phyloP scores from a whole-genome alignment of 2,113 vertebrate genomes.

The Micronycteris hirsuta region DNA sequence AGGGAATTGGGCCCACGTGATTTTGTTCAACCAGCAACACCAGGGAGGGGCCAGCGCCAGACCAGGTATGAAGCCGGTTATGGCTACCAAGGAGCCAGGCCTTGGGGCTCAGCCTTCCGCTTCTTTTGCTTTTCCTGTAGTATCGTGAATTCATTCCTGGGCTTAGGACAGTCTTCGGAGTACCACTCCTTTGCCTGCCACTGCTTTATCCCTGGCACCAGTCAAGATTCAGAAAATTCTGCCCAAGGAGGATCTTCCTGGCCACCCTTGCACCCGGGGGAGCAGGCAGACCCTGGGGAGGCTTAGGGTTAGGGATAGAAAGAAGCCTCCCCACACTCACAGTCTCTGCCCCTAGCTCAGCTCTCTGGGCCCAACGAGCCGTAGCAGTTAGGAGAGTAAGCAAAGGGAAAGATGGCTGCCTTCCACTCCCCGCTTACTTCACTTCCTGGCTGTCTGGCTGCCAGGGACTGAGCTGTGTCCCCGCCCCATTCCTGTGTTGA shows the following conservation, averaged over 20 bases:
- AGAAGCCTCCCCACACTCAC: neutral
- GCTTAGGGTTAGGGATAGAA: no score
- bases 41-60: no score
- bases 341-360: neutral
- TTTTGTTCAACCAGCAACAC: neutral
- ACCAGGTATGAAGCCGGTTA: neutral
- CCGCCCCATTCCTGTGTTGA: neutral
- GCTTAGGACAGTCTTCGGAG: neutral
- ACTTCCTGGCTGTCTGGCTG: neutral
- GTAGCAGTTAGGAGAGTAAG: neutral
- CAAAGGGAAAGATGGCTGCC: neutral
- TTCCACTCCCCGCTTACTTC: neutral
- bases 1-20: neutral
- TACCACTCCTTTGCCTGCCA: neutral
- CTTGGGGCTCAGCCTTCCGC: neutral
- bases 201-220: neutral
- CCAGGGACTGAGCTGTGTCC: neutral
- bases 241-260: neutral
- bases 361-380: neutral
- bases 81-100: neutral
- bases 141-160: neutral
- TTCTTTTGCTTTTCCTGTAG: neutral
- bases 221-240: neutral
- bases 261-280: neutral
- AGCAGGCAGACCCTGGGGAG: neutral